A percentile compares a stretch with the other conserved stretches of the same genome.
phyloP scores from a whole-genome alignment of 1,140 invertebrate species.

The Drosophila nikananu region DNA sequence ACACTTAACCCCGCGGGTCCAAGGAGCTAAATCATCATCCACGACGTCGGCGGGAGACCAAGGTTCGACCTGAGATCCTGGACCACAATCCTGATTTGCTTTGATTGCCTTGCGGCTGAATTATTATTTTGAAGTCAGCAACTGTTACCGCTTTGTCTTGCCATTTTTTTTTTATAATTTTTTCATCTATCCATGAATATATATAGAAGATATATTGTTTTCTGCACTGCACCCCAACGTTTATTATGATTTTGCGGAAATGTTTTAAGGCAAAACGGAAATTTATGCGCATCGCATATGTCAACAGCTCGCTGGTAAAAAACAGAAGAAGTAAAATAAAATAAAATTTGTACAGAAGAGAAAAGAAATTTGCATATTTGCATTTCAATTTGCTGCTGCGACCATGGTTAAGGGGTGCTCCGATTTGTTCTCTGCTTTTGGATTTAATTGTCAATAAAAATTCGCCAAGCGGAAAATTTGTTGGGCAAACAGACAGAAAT shows the following conservation, averaged over 20 bases:
- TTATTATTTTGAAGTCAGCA: constrained; percentile 75
- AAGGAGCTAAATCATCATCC: constrained; percentile 23
- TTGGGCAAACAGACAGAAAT: constrained; percentile 84
- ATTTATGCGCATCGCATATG: constrained; percentile 81
- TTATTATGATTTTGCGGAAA: constrained; percentile 80
- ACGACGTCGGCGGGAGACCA: constrained; percentile 29
- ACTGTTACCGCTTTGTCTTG: constrained; percentile 56
- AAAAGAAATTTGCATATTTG: constrained; percentile 79
- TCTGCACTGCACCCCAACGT: constrained; percentile 58
- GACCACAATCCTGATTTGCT: constrained; percentile 72
- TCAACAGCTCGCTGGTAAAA: constrained; percentile 63
- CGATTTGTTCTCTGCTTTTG: constrained; percentile 49
- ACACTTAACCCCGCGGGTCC: constrained; percentile 71
- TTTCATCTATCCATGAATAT: constrained; percentile 23
- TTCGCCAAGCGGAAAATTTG: constrained; percentile 85
- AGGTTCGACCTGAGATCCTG: constrained; percentile 25
- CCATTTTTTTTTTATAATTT: constrained; percentile 56
- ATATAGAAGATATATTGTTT: constrained; percentile 41
- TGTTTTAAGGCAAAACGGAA: constrained; percentile 72
- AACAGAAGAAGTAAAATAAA: constrained; percentile 6
- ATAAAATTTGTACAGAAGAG: constrained; percentile 23
- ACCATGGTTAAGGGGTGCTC: constrained; percentile 35
- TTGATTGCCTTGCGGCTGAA: constrained; percentile 75
- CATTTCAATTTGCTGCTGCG: constrained; percentile 71
- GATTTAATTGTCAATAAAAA: constrained; percentile 85